These are phyloP conservation scores for Sphaerodactylus townsendi DNA, from an alignment of 2,113 vertebrate genomes.

Conservation along the genomic window DNA sequence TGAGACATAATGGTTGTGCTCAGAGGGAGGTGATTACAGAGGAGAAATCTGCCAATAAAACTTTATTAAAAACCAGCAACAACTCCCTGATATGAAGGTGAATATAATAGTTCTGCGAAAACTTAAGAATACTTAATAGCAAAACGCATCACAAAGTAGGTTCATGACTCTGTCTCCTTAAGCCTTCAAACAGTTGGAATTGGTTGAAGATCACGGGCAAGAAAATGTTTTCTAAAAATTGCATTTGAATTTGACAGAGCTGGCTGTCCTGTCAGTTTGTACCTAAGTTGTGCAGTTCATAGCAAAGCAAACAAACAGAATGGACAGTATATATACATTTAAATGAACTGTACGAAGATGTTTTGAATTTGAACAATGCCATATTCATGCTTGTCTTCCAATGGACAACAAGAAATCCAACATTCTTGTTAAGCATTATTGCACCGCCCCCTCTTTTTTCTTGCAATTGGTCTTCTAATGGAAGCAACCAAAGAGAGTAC, in stretches of 20 bases:
- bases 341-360: background rate
- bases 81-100: conserved; percentile 48
- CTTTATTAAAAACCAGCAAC: background rate
- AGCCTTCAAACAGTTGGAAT: background rate
- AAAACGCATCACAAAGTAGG: background rate
- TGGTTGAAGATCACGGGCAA: background rate
- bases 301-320: background rate
- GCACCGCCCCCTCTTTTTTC: no score
- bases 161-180: background rate
- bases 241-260: conserved; percentile 12
- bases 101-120: background rate
- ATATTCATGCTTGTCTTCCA: conserved; percentile 21
- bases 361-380: conserved; percentile 3
- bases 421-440: no score
- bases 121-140: background rate
- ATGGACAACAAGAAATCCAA: no score
- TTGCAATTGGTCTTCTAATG: conserved; percentile 19
- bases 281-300: background rate
- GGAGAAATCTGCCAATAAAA: conserved; percentile 3
- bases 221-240: background rate
- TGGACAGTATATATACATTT: background rate
- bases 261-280: background rate
- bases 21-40: conserved; percentile 24
- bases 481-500: conserved; percentile 28
- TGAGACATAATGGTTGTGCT: background rate